A percentile compares a stretch with the other conserved stretches of the same genome.
Evolutionary conservation across 2,797 vertebrate species (phyloP).

Genomic region (Oryzias sinensis): DNA sequence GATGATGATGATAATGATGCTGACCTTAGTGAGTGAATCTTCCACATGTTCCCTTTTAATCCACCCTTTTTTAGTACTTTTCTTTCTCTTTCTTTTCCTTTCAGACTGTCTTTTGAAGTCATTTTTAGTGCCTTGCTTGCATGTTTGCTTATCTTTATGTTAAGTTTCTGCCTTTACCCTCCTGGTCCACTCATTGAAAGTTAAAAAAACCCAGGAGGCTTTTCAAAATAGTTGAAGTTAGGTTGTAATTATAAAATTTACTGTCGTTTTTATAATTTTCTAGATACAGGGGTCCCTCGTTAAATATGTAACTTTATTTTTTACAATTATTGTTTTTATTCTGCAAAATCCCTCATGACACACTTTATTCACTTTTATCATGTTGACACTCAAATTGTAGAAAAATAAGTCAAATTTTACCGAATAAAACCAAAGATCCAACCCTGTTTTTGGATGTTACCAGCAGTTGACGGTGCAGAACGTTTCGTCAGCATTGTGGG

Average conservation of each 20-base stretch:
- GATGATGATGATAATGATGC: constrained; percentile 82
- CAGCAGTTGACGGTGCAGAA: too few species aligned
- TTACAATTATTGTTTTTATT: too few species aligned
- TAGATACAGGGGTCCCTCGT: too few species aligned
- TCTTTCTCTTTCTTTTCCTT: constrained; percentile 36
- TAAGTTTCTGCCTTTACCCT: constrained; percentile 8
- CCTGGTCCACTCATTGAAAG: constrained; percentile 3
- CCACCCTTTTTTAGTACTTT: constrained; percentile 37
- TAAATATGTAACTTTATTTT: too few species aligned
- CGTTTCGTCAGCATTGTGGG: too few species aligned
- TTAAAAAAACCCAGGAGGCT: background rate
- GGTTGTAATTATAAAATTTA: constrained; percentile 3
- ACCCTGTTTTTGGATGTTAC: too few species aligned
- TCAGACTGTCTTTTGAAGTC: constrained; percentile 26
- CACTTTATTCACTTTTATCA: too few species aligned
- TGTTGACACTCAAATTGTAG: too few species aligned
- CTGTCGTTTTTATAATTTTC: too few species aligned
- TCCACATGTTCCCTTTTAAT: constrained; percentile 75
- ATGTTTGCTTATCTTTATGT: constrained; percentile 36
- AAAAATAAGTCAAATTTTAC: too few species aligned
- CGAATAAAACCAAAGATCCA: too few species aligned
- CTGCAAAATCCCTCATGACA: too few species aligned
- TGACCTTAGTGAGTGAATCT: constrained; percentile 93
- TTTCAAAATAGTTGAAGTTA: constrained; percentile 1
- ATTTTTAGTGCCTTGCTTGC: constrained; percentile 35